phyloP scores from a whole-genome alignment of 1,140 invertebrate species.

The Halictus rubicundus region DNA sequence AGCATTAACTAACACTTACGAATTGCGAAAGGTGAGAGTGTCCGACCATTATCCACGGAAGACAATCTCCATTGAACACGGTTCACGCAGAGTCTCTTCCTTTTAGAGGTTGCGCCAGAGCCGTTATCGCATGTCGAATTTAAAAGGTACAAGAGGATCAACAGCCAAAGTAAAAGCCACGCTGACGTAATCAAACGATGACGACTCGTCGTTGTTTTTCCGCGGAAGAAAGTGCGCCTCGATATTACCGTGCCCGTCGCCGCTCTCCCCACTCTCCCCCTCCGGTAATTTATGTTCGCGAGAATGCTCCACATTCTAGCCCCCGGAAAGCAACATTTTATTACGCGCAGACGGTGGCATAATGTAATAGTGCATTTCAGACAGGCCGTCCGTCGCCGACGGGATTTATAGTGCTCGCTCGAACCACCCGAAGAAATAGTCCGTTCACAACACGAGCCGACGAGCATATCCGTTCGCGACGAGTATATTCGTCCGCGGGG shows the following conservation, averaged over 20 bases:
- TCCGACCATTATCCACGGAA: too few species aligned
- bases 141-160: background rate
- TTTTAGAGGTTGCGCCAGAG: too few species aligned
- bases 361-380: constrained; percentile 52
- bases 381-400: constrained; percentile 4
- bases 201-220: background rate
- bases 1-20: too few species aligned
- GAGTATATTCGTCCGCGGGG: too few species aligned
- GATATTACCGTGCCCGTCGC: constrained; percentile 18
- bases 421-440: constrained; percentile 25
- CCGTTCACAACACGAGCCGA: background rate
- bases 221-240: background rate
- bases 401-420: constrained; percentile 29
- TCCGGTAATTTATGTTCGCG: constrained; percentile 48
- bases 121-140: background rate
- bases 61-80: too few species aligned
- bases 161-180: background rate
- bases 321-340: constrained; percentile 51
- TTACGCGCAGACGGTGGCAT: constrained; percentile 43
- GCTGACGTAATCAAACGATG: background rate
- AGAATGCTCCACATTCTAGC: constrained; percentile 36
- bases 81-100: too few species aligned
- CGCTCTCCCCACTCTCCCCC: constrained; percentile 24
- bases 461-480: background rate
- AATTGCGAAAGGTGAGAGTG: too few species aligned